These are phyloP conservation scores for Dasysyrphus albostriatus DNA, from an alignment of 2,888 invertebrate species.

Conservation along the genomic window DNA sequence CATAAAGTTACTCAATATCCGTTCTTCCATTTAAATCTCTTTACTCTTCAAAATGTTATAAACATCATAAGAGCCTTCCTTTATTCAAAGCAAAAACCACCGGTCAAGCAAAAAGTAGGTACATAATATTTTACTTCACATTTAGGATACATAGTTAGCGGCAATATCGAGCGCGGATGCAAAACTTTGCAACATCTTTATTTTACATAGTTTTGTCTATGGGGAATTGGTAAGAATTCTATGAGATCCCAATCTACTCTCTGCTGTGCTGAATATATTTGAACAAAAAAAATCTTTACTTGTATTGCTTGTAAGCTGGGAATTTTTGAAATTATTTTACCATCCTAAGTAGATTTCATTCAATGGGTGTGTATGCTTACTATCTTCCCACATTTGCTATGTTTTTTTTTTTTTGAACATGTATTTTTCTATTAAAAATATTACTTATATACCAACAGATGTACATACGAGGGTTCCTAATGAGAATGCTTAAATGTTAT, in stretches of 20 bases:
- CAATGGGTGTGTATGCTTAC: neutral
- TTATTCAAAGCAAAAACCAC: neutral
- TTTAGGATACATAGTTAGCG: constrained; percentile 14
- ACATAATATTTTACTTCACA: neutral
- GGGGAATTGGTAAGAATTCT: constrained; percentile 1
- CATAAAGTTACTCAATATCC: constrained; percentile 23
- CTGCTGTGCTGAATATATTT: neutral
- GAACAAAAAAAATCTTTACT: neutral
- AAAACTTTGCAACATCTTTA: constrained; percentile 20
- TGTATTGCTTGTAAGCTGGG: neutral
- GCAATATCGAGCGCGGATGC: constrained; percentile 6
- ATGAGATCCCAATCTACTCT: neutral
- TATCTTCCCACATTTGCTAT: neutral
- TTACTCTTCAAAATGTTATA: neutral
- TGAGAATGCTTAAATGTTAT: no score
- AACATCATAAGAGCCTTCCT: neutral
- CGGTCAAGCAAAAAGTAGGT: constrained; percentile 11
- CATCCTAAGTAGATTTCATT: neutral
- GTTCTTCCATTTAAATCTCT: constrained; percentile 7
- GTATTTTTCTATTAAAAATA: neutral
- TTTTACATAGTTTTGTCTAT: constrained; percentile 12
- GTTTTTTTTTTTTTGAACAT: neutral
- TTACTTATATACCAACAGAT: no score
- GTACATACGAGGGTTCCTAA: no score
- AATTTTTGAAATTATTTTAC: neutral